Evolutionary conservation across 2,113 vertebrate genomes (phyloP), one percentile per base, ranked within the genome.

Genomic region (Varanus salvator): DNA sequence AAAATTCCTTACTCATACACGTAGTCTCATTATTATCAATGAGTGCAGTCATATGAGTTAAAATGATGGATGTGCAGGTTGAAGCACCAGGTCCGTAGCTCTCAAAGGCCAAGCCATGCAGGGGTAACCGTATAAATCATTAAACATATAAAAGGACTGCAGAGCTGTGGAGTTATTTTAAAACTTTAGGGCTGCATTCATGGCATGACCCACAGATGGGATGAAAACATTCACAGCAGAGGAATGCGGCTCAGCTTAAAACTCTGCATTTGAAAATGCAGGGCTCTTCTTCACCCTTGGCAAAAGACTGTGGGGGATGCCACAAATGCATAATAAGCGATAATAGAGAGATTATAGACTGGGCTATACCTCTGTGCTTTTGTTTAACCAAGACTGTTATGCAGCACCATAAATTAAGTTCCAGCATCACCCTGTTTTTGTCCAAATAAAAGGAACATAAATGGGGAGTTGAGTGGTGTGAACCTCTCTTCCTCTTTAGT

Each of bases 1-100:
- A 85, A 82, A 0, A 0, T 72, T 50, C 85, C 48, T 89, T 86
- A 86, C 54, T 87, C 1, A 0, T 29, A 83, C 12, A 2, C 85
- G 34, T 54, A 78, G 88, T 72, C 34, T 86, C 76, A 81, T 52
- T 93, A 86, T 82, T 84, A 38, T 85, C 85, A 64, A 78, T 85
- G n/a, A 88, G 69, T 93, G 75, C 80, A 80, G 76, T 57, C 64
- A 50, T 69, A 78, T 0, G 15, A 89, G 83, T 66, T 60, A 92
- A 80, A 91, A 91, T 92, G 64, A 87, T 23, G 71, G 29, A 90
- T 85, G 52, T 38, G 6, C 1, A 23, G 57, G 50, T 84, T 0
- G 0, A 84, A 92, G 90, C 64, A 68, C 69, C 50, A 44, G 44
- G 60, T 5, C 92, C 91, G 0, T 27, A 86, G 76, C 25, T 90